Percentiles rank a stretch among this genome's conserved stretches.
Evolutionary conservation across 2,113 vertebrate species (phyloP).

Genomic region (Rutilus rutilus): DNA sequence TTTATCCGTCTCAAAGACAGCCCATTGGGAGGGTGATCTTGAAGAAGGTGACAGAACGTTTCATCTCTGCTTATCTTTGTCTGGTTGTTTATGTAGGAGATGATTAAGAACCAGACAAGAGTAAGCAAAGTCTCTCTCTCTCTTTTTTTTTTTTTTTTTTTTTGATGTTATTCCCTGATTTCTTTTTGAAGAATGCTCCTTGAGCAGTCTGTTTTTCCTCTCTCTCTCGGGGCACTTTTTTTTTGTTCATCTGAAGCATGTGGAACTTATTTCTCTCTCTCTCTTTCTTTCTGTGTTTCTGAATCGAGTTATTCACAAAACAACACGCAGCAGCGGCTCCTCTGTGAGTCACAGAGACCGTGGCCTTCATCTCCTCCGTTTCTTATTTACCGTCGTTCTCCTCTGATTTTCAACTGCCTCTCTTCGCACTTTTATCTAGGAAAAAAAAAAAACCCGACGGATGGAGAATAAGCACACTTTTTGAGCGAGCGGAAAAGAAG

Average conservation of each 20-base stretch:
- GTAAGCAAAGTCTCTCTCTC: constrained; percentile 4
- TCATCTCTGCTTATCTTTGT: constrained; percentile 23
- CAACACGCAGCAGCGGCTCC: constrained; percentile 62
- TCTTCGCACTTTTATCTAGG: constrained; percentile 65
- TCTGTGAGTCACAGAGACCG: constrained; percentile 49
- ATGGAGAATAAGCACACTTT: constrained; percentile 76
- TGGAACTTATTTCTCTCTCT: constrained; percentile 78
- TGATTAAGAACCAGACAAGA: constrained; percentile 9
- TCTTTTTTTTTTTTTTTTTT: not conserved
- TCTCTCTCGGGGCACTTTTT: constrained; percentile 46
- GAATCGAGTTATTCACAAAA: constrained; percentile 67
- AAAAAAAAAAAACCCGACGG: constrained; percentile 66
- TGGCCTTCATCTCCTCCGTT: constrained; percentile 63
- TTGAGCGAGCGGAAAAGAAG: constrained; percentile 69
- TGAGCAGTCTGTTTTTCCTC: constrained; percentile 47
- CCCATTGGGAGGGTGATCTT: constrained; percentile 18
- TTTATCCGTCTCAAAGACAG: constrained; percentile 33
- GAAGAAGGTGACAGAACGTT: constrained; percentile 17
- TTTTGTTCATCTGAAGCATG: constrained; percentile 72
- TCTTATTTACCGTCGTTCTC: constrained; percentile 71
- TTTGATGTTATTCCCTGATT: constrained; percentile 16
- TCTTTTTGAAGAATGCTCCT: constrained; percentile 36
- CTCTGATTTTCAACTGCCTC: constrained; percentile 73
- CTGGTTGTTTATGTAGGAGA: constrained; percentile 27
- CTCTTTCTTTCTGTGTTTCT: constrained; percentile 59